phyloP scores from a whole-genome alignment of 1,140 invertebrate species.

The Micrasema minimum region DNA sequence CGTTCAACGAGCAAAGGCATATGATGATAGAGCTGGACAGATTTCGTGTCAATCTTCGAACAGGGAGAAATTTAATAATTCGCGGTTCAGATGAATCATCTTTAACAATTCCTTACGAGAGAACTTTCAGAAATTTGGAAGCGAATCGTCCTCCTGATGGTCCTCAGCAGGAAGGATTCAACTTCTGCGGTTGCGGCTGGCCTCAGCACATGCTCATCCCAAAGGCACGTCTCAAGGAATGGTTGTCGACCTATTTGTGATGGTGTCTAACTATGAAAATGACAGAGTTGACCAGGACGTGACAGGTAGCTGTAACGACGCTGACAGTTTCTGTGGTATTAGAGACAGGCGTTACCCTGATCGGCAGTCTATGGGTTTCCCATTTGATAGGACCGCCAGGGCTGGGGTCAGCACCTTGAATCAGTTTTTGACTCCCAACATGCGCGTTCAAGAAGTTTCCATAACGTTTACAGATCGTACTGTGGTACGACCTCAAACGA shows the following conservation, averaged over 20 bases:
- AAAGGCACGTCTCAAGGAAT: conserved; percentile 75
- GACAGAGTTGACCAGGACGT: conserved; percentile 69
- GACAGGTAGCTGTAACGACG: conserved; percentile 70
- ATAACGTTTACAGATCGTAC: conserved; percentile 64
- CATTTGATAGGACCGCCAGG: conserved; percentile 75
- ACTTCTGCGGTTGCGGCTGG: conserved; percentile 90
- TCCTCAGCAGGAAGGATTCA: conserved; percentile 69
- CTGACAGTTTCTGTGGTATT: conserved; percentile 79
- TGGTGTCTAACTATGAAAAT: conserved; percentile 80
- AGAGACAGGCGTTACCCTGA: conserved; percentile 79
- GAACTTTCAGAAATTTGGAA: conserved; percentile 74
- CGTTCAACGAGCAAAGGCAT: conserved; percentile 73
- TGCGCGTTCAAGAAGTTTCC: conserved; percentile 69
- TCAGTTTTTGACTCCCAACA: conserved; percentile 77
- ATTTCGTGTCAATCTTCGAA: conserved; percentile 71
- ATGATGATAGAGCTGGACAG: conserved; percentile 85
- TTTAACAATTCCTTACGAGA: conserved; percentile 79
- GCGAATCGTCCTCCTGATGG: conserved; percentile 66
- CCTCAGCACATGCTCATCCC: conserved; percentile 86
- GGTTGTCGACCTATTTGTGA: conserved; percentile 79
- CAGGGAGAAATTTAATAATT: conserved; percentile 72
- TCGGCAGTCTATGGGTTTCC: conserved; percentile 78
- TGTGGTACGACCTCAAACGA: conserved; percentile 28
- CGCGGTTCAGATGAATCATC: conserved; percentile 73
- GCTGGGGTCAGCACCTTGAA: conserved; percentile 62